Base-by-base conservation (phyloP, 2,888 invertebrate species). In the Erynnis tages region DNA sequence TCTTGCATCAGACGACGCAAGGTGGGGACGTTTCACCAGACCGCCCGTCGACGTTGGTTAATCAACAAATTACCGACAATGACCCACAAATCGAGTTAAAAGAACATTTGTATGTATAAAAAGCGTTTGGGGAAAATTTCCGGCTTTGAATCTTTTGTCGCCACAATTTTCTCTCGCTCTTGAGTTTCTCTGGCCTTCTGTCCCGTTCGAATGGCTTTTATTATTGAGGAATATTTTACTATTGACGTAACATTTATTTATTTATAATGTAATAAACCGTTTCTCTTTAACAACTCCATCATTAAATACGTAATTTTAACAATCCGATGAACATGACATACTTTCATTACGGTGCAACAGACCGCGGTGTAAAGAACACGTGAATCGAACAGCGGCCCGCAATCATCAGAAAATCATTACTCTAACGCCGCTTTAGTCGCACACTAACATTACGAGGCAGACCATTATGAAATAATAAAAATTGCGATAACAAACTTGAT, bases 61-160 rank as follows among this genome's bases (percentile, higher is more conserved):
- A 50, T 50, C 50, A 50, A 35, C 34, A 35, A 50, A 50, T 50
- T 50, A 50, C 50, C 29, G 43, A 19, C 43, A 50, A 52, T 52
- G 50, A 52, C 50, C 50, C 35, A 52, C 50, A 52, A 52, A 44
- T 52, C 44, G 37, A 44, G 10, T 52, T 29, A 37, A 49, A 35
- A 43, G 43, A 52, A 52, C 50, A 52, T 52, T 52, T 52, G 50
- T 44, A 44, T 52, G 50, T 50, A 52, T 44, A 52, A 52, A 52
- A 52, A 44, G 50, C 34, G 49, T 44, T 52, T 11, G 37, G 29
- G 27, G 34, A 35, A 50, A 50, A 43, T 50, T 43, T 50, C 43
- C 50, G 50, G 50, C 27, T 27, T 50, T 17, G 43, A 29, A 29
- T 35, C 50, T 43, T 43, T 50, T 50, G 34, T 50, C 16, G 17